phyloP scores from a whole-genome alignment of 2,113 vertebrate genomes.

The Nerophis lumbriciformis region DNA sequence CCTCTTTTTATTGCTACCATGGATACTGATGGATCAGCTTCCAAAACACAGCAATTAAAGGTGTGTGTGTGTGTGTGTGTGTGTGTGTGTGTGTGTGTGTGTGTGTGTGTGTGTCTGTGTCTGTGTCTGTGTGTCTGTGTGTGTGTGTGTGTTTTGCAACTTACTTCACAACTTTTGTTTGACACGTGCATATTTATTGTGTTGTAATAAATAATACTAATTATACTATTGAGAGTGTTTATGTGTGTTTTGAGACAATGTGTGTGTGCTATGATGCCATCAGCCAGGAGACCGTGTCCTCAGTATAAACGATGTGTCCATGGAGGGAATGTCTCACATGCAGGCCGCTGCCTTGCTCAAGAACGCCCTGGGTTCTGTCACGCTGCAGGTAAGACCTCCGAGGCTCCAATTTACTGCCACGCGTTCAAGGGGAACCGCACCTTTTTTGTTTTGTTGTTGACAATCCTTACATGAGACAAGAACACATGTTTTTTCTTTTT shows the following conservation, averaged over 20 bases:
- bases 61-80: conserved; percentile 48
- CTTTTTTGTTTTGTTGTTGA: too few species aligned
- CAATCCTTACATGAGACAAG: too few species aligned
- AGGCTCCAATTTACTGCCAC: background rate
- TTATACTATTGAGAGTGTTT: too few species aligned
- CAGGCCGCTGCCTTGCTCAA: conserved; percentile 80
- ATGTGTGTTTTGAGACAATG: background rate
- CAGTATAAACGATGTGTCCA: conserved; percentile 80
- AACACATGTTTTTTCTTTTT: too few species aligned
- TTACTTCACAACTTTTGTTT: background rate
- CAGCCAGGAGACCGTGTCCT: conserved; percentile 86
- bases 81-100: background rate
- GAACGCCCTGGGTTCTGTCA: conserved; percentile 76
- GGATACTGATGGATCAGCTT: conserved; percentile 83
- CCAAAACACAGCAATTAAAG: conserved; percentile 83
- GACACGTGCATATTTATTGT: conserved; percentile 2
- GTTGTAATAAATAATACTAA: too few species aligned
- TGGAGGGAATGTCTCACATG: conserved; percentile 81
- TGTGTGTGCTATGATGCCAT: conserved; percentile 15
- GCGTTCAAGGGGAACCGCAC: background rate
- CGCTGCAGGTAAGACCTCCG: conserved; percentile 76
- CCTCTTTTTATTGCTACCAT: conserved; percentile 89
- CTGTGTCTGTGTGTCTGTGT: too few species aligned
- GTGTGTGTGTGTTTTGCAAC: too few species aligned
- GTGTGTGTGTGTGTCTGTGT: background rate